phyloP scores from a whole-genome alignment of 2,797 vertebrate genomes.

The Oreochromis grahami region DNA sequence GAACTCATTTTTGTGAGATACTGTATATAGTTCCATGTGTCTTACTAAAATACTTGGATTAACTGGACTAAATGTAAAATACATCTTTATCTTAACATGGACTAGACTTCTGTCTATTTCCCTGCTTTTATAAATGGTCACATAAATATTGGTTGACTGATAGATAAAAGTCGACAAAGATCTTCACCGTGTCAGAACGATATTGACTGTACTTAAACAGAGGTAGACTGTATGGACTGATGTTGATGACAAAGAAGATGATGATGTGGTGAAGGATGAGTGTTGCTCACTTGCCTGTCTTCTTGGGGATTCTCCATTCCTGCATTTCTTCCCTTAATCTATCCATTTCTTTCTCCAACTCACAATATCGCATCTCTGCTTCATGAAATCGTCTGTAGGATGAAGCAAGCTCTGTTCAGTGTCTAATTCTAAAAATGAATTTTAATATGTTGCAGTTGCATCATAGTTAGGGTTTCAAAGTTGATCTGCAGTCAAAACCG shows the following conservation, averaged over 20 bases:
- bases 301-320: conserved; percentile 44
- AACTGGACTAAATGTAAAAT: background rate
- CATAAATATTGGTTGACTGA: background rate
- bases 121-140: background rate
- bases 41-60: background rate
- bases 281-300: conserved; percentile 62
- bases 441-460: background rate
- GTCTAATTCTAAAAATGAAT: background rate
- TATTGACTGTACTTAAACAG: background rate
- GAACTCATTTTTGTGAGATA: rapidly evolving
- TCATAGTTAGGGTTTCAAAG: background rate
- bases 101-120: background rate
- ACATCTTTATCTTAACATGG: rapidly evolving
- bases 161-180: background rate
- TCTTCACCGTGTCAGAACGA: background rate
- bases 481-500: background rate
- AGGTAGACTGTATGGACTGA: background rate
- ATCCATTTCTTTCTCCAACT: conserved; percentile 75
- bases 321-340: conserved; percentile 68
- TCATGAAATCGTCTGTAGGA: conserved; percentile 71
- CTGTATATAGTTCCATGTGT: background rate
- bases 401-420: background rate
- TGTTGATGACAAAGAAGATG: background rate
- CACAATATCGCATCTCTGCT: conserved; percentile 70
- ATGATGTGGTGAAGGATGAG: background rate